These are phyloP conservation scores for Dione vanillae DNA, from an alignment of 2,888 invertebrate species.

Conservation along the genomic window DNA sequence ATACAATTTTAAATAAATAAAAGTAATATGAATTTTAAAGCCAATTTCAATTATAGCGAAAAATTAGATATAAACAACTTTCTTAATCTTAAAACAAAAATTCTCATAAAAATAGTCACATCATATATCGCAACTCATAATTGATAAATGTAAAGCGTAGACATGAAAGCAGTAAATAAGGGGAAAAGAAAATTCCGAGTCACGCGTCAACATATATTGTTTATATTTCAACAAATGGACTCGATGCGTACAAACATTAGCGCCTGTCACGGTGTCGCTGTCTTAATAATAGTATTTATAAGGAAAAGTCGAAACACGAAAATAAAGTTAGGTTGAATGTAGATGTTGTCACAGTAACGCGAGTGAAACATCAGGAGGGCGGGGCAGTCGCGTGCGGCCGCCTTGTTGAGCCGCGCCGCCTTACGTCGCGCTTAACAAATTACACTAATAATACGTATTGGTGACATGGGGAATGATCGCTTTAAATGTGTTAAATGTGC, in stretches of 20 bases:
- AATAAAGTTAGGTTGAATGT: conserved; percentile 83
- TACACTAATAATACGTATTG: conserved; percentile 55
- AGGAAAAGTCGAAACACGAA: conserved; percentile 83
- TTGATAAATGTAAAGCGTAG: conserved; percentile 2
- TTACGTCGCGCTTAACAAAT: conserved; percentile 59
- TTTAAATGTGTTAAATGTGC: conserved; percentile 21
- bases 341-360: conserved; percentile 80
- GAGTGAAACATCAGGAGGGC: conserved; percentile 78
- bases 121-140: background rate
- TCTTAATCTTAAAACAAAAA: background rate
- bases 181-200: conserved; percentile 9
- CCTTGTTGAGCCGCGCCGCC: conserved; percentile 46
- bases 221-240: conserved; percentile 68
- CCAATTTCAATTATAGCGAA: background rate
- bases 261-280: conserved; percentile 77
- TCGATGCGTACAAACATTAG: conserved; percentile 76
- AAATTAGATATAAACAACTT: background rate
- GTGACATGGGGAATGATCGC: conserved; percentile 40
- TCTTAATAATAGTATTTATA: conserved; percentile 84
- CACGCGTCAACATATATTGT: conserved; percentile 55
- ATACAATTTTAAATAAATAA: too few species aligned
- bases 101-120: background rate
- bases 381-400: conserved; percentile 60
- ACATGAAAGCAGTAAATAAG: background rate
- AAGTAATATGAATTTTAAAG: too few species aligned